A percentile compares a stretch with the other conserved stretches of the same genome.
Conservation (phyloP, 2,113 vertebrate genomes). For the Cyphomyrus plagiostoma region DNA sequence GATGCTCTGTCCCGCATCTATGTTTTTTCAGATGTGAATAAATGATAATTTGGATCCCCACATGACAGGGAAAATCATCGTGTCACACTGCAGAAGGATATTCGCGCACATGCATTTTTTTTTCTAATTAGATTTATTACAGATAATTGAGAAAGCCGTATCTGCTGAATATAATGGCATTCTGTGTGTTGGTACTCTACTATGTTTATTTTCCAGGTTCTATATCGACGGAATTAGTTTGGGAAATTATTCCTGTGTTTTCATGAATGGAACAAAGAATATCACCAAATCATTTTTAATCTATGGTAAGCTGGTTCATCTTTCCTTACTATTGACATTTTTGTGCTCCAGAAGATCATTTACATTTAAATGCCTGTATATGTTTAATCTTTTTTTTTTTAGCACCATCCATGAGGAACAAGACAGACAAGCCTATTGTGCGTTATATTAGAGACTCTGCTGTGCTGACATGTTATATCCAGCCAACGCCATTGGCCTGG, state of each 20-base stretch:
- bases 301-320: conserved; percentile 42
- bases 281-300: conserved; percentile 48
- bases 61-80: neutral
- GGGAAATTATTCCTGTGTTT: conserved; percentile 58
- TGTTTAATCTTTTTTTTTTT: neutral
- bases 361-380: neutral
- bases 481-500: conserved; percentile 48
- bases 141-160: neutral
- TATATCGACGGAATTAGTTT: conserved; percentile 41
- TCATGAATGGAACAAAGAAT: conserved; percentile 33
- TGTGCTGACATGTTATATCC: conserved; percentile 46
- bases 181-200: neutral
- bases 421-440: conserved; percentile 55
- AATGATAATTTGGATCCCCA: neutral
- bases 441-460: conserved; percentile 54
- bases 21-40: neutral
- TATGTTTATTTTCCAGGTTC: conserved; percentile 42
- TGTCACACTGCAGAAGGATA: neutral
- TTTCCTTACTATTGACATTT: neutral
- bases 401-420: conserved; percentile 50
- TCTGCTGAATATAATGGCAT: neutral
- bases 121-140: neutral
- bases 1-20: neutral
- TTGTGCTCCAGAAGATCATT: neutral
- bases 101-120: neutral